Evolutionary conservation across 2,888 invertebrate genomes (phyloP).

Genomic region (Hylaea fasciaria): DNA sequence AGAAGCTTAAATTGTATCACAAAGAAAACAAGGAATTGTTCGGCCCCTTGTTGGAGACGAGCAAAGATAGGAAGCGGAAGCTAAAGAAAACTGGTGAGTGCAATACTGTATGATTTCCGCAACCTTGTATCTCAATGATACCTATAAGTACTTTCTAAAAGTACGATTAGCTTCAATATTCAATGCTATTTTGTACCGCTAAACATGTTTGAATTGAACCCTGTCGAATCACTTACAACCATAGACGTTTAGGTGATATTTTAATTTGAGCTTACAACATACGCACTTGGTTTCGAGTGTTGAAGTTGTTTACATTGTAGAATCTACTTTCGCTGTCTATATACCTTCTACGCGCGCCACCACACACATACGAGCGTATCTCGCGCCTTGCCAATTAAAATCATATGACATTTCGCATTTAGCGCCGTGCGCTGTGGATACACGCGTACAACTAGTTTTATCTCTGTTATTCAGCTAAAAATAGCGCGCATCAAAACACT

Average conservation of each 20-base stretch:
- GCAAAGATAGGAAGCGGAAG: constrained; percentile 72
- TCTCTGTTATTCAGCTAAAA: constrained; percentile 80
- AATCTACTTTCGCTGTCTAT: constrained; percentile 53
- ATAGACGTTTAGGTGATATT: too few relatives aligned
- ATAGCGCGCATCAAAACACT: constrained; percentile 78
- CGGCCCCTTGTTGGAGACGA: constrained; percentile 79
- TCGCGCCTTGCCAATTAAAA: constrained; percentile 63
- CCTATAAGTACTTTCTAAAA: constrained; percentile 52
- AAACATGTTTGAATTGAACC: not conserved
- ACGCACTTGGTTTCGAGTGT: constrained; percentile 1
- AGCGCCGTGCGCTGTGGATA: constrained; percentile 66
- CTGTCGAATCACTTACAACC: constrained; percentile 19
- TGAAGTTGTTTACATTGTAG: constrained; percentile 50
- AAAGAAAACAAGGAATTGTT: constrained; percentile 81
- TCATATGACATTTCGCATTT: constrained; percentile 76
- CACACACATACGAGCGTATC: constrained; percentile 44
- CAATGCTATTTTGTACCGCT: constrained; percentile 5
- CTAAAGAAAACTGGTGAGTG: constrained; percentile 70
- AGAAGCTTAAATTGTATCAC: constrained; percentile 75
- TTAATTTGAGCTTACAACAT: not conserved
- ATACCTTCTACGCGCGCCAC: constrained; percentile 40
- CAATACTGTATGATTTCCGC: constrained; percentile 50
- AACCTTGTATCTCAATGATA: constrained; percentile 59
- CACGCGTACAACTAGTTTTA: constrained; percentile 51
- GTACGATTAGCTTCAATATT: constrained; percentile 32